phyloP scores from a whole-genome alignment of 2,797 vertebrate genomes.

The Leptodactylus fallax region DNA sequence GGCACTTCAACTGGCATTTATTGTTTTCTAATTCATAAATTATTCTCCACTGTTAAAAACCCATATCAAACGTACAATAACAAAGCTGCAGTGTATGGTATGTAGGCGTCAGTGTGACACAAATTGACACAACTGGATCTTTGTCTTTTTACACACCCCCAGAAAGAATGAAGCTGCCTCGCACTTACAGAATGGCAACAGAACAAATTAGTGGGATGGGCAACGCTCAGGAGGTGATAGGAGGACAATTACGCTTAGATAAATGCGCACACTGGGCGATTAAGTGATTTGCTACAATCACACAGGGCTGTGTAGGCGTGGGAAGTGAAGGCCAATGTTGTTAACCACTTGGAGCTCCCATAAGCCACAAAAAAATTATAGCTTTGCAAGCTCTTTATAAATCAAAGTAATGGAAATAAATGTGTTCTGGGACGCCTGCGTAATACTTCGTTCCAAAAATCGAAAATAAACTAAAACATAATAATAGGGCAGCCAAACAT shows the following conservation, averaged over 20 bases:
- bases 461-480: conserved; percentile 33
- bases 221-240: conserved; percentile 49
- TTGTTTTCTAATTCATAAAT: neutral
- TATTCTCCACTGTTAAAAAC: neutral
- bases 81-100: conserved; percentile 21
- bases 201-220: conserved; percentile 55
- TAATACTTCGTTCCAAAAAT: conserved; percentile 4
- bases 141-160: conserved; percentile 53
- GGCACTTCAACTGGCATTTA: neutral
- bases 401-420: conserved; percentile 38
- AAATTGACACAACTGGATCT: conserved; percentile 52
- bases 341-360: conserved; percentile 44
- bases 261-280: conserved; percentile 44
- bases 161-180: conserved; percentile 43
- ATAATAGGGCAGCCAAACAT: conserved; percentile 4
- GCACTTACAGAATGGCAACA: conserved; percentile 41
- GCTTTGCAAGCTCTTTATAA: conserved; percentile 43
- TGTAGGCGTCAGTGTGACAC: conserved; percentile 38
- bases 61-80: conserved; percentile 26
- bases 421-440: neutral
- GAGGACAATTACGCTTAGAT: conserved; percentile 52
- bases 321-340: conserved; percentile 16
- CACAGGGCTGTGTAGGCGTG: conserved; percentile 34
- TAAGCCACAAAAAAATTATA: conserved; percentile 46
- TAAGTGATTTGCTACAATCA: conserved; percentile 52